Conservation (phyloP, 2,888 invertebrate species). For the Lamellibrachia satsuma region DNA sequence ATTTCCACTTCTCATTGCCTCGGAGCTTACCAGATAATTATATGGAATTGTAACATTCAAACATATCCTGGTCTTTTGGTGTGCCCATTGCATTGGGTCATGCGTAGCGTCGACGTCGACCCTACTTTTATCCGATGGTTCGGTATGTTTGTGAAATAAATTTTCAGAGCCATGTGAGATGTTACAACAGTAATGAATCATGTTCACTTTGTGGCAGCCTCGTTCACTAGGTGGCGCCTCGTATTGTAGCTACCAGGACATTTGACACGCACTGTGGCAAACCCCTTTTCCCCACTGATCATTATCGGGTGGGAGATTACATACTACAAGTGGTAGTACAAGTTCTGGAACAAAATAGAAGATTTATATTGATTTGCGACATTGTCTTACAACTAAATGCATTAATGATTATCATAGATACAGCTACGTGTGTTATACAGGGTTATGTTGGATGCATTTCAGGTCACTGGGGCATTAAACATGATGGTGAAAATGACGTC, state of each 20-base stretch:
- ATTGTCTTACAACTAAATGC: background rate
- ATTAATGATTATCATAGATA: background rate
- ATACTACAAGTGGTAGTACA: too few species aligned
- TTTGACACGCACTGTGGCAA: too few species aligned
- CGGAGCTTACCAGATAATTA: too few species aligned
- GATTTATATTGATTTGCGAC: background rate
- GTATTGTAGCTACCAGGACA: too few species aligned
- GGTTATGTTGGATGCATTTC: background rate
- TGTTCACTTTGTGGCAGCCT: too few species aligned
- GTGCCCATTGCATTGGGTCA: background rate
- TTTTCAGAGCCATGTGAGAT: background rate
- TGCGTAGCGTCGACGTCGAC: background rate
- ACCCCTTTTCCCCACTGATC: too few species aligned
- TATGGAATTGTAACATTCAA: too few species aligned
- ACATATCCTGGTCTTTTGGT: too few species aligned
- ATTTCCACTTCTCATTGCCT: too few species aligned
- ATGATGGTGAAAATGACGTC: constrained; percentile 23
- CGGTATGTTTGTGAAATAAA: background rate
- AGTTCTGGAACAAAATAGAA: too few species aligned
- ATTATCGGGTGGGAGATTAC: too few species aligned
- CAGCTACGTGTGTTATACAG: background rate
- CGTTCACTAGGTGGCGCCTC: background rate
- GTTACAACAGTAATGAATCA: background rate
- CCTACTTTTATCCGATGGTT: background rate
- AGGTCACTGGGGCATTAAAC: background rate